These are phyloP conservation scores for Scaptomyza cyrtandrae DNA, from an alignment of 2,888 invertebrate species.

Conservation along the genomic window DNA sequence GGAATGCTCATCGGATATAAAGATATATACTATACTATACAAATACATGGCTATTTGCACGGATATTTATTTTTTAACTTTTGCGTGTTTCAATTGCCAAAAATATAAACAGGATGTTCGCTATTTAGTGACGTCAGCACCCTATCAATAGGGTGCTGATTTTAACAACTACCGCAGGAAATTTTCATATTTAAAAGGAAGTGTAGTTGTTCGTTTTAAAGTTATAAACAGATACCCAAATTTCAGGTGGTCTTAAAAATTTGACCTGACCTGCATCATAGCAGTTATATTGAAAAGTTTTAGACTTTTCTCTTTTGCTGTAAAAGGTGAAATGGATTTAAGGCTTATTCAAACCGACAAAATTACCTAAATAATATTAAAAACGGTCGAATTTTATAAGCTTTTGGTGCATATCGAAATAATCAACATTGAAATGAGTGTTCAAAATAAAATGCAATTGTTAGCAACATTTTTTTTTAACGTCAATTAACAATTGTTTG, in stretches of 20 bases:
- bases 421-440: too few species aligned
- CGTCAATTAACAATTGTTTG: conserved; percentile 1
- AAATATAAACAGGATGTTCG: conserved; percentile 71
- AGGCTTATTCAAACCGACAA: too few species aligned
- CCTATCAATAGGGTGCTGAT: conserved; percentile 34
- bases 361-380: too few species aligned
- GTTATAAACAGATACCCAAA: too few species aligned
- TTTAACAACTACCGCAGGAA: conserved; percentile 34
- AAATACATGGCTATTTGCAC: conserved; percentile 11
- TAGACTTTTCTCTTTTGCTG: too few species aligned
- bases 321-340: too few species aligned
- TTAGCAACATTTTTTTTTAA: conserved; percentile 8
- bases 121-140: conserved; percentile 55
- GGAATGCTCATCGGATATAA: conserved; percentile 50
- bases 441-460: conserved; percentile 8
- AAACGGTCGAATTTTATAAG: too few species aligned
- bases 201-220: background rate
- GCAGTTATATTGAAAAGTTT: too few species aligned
- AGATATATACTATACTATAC: conserved; percentile 4
- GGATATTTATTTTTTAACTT: conserved; percentile 40
- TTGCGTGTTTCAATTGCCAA: conserved; percentile 38
- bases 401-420: too few species aligned
- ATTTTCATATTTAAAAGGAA: conserved; percentile 14
- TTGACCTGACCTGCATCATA: too few species aligned
- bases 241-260: too few species aligned